Conservation (phyloP, 2,888 invertebrate genomes). For the Phortica okadai region DNA sequence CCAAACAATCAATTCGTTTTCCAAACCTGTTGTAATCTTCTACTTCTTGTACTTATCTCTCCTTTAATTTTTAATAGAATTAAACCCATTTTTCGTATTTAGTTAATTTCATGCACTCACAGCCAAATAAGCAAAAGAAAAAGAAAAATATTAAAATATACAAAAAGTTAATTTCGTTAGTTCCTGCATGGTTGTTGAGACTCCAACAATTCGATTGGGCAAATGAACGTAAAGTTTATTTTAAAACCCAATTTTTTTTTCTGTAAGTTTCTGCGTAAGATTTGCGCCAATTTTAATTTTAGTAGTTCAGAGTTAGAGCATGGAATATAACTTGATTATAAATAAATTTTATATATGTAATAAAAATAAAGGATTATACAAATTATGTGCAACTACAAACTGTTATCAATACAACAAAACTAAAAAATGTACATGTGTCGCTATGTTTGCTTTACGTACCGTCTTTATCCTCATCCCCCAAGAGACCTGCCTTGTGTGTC, state of each 20-base stretch:
- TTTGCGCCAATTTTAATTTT: no score
- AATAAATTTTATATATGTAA: no score
- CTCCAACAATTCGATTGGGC: no score
- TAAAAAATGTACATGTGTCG: background rate
- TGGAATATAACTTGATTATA: no score
- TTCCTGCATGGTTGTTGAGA: no score
- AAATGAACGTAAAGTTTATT: no score
- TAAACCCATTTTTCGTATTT: background rate
- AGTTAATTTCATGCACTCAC: background rate
- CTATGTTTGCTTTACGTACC: conserved; percentile 4
- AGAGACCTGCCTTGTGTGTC: conserved; percentile 56
- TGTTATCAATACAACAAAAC: background rate
- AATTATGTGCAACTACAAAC: background rate
- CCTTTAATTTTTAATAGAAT: background rate
- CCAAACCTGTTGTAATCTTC: background rate
- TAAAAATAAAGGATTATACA: no score
- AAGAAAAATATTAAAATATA: background rate
- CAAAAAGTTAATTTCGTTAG: no score
- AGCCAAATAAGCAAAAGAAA: background rate
- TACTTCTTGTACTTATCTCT: background rate
- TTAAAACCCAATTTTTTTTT: no score
- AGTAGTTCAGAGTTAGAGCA: no score
- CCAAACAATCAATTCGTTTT: background rate
- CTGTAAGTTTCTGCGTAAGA: no score
- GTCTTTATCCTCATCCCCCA: background rate